Base-by-base conservation (phyloP, 2,888 invertebrate species). In the Scelioninae gen. 2 region DNA sequence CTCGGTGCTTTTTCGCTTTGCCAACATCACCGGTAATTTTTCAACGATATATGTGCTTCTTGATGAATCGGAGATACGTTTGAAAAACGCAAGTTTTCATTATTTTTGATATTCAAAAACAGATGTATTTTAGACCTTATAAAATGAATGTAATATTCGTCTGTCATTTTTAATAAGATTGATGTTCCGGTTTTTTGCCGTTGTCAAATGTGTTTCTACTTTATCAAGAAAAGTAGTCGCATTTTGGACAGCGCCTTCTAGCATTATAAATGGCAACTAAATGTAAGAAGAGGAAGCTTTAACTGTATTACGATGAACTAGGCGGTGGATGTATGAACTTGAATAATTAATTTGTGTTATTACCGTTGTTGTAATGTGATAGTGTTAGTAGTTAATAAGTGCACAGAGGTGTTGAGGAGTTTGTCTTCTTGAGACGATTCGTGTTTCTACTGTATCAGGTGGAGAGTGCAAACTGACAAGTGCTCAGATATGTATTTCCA, bases 401-500 rank as follows among this genome's bases (percentile, higher is more conserved):
- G 61, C 53, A 48, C 55, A 69, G 35, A 55, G 35, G 61, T 61
- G 55, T 61, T 39, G 69, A 33, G 55, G 45, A 45, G 46, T 69
- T 63, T 69, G 25, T 61, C 61, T 55, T 39, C 69, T 69, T 69
- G 69, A 61, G 58, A 33, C 69, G 41, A 52, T 25, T 53, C 48
- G 55, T 63, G 55, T 69, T 61, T 60, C 69, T 69, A 53, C 28
- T 45, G 55, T 69, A 33, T 69, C 69, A 69, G 28, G 48, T 15
- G 48, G 28, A 45, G 13, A 31, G 69, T 69, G 52, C 61, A 55
- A 61, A 19, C 55, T 69, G 61, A 69, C 55, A 55, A 55, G 48
- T 61, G 48, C 61, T 55, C 55, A 55, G 48, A 69, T 61, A 69
- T 68, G 55, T 53, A 61, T 69, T 19, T 69, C 69, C 69, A 63